phyloP scores from a whole-genome alignment of 1,140 invertebrate genomes.

The Pogonomyrmex californicus region DNA sequence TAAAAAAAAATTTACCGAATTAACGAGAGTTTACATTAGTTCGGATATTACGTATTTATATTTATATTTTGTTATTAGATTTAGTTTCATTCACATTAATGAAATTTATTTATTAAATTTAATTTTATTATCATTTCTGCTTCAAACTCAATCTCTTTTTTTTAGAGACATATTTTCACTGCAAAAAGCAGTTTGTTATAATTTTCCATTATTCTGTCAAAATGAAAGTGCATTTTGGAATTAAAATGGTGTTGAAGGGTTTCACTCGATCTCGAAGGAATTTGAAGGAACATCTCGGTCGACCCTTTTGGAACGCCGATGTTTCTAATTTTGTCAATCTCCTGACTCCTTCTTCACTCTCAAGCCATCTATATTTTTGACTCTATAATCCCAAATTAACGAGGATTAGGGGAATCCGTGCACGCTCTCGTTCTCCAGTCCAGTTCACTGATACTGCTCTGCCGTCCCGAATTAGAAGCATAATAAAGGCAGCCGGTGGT shows the following conservation, averaged over 20 bases:
- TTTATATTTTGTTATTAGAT: background rate
- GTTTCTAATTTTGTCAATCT: slow-evolving; percentile 71
- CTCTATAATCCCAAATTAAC: slow-evolving; percentile 47
- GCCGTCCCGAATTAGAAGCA: slow-evolving; percentile 50
- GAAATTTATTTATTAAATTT: background rate
- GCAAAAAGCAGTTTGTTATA: background rate
- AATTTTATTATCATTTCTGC: background rate
- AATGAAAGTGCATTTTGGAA: background rate
- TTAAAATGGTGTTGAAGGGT: background rate
- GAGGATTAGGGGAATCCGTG: slow-evolving; percentile 23
- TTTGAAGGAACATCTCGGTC: slow-evolving; percentile 1
- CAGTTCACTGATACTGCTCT: slow-evolving; percentile 52
- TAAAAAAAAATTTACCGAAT: background rate
- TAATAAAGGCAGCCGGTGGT: slow-evolving; percentile 54
- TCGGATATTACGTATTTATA: background rate
- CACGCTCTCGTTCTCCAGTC: slow-evolving; percentile 31
- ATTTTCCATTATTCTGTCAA: no score
- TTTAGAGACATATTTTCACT: background rate
- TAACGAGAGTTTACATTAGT: background rate
- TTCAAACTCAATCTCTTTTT: background rate
- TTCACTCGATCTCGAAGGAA: background rate
- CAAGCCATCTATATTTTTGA: slow-evolving; percentile 41
- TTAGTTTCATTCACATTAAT: background rate
- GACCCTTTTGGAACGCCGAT: slow-evolving; percentile 47
- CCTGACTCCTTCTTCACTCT: background rate